Percentiles rank a stretch among this genome's conserved stretches.
Evolutionary conservation across 1,140 invertebrate genomes (phyloP).

Genomic region (Mycetomoellerius zeteki): DNA sequence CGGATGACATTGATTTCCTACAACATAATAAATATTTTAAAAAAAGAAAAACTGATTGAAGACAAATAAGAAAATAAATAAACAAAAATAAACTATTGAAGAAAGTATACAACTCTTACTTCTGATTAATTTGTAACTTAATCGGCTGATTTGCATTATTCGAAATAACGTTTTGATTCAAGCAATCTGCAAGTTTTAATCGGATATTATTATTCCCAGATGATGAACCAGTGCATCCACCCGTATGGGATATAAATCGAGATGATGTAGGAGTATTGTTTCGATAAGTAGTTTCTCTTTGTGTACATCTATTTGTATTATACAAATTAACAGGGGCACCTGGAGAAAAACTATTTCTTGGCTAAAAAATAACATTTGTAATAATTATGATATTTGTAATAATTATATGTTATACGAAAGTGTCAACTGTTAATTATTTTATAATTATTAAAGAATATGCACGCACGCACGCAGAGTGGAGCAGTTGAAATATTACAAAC

Average conservation of each 20-base stretch:
- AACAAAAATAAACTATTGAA: background rate
- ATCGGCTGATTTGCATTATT: slow-evolving; percentile 81
- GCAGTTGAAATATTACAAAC: too few species aligned
- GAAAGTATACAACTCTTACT: slow-evolving; percentile 72
- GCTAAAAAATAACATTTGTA: slow-evolving; percentile 65
- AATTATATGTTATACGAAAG: background rate
- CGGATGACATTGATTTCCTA: slow-evolving; percentile 79
- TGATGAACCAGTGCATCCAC: slow-evolving; percentile 73
- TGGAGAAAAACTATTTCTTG: slow-evolving; percentile 83
- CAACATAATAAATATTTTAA: slow-evolving; percentile 21
- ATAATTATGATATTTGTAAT: slow-evolving; percentile 3
- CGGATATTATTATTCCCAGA: slow-evolving; percentile 77
- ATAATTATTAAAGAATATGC: slow-evolving; percentile 26
- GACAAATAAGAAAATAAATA: background rate
- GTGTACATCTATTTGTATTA: slow-evolving; percentile 79
- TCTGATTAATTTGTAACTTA: slow-evolving; percentile 84
- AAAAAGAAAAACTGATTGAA: background rate
- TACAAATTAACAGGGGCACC: slow-evolving; percentile 85
- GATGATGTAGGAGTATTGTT: slow-evolving; percentile 80
- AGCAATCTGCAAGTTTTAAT: slow-evolving; percentile 81
- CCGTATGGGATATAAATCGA: slow-evolving; percentile 81
- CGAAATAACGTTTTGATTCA: slow-evolving; percentile 79
- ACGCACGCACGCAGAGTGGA: background rate
- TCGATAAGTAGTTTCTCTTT: slow-evolving; percentile 77
- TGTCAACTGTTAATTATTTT: background rate